These are phyloP conservation scores for Drosophila nikananu DNA, from an alignment of 1,140 invertebrate species.

Conservation along the genomic window DNA sequence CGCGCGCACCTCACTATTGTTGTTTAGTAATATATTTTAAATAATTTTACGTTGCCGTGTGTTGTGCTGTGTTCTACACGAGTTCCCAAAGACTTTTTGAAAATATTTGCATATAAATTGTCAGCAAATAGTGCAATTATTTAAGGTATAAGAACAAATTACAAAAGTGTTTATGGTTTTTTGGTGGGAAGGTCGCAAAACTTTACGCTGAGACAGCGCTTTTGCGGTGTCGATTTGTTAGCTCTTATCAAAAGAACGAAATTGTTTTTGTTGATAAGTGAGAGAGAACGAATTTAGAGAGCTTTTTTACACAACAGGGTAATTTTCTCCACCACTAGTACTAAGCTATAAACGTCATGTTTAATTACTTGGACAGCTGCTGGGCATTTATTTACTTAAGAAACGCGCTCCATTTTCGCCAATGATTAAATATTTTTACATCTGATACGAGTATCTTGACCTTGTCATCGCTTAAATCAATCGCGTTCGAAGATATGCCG, in stretches of 20 bases:
- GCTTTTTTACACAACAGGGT: conserved; percentile 19
- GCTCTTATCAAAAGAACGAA: conserved; percentile 52
- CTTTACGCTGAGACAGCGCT: conserved; percentile 33
- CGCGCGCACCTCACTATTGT: conserved; percentile 55
- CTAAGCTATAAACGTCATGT: conserved; percentile 13
- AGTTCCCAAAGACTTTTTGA: conserved; percentile 4
- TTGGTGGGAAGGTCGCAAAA: conserved; percentile 23
- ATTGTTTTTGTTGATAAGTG: conserved; percentile 58
- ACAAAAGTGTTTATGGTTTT: conserved; percentile 8
- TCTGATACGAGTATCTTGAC: conserved; percentile 52
- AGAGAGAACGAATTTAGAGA: conserved; percentile 21
- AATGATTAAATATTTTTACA: conserved; percentile 56
- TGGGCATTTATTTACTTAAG: conserved; percentile 20
- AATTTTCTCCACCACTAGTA: neutral
- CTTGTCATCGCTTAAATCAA: conserved; percentile 59
- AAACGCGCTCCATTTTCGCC: conserved; percentile 27
- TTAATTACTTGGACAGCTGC: conserved; percentile 48
- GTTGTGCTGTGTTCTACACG: neutral
- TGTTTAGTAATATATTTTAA: conserved; percentile 28
- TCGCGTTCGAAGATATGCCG: conserved; percentile 64
- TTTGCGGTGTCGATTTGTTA: conserved; percentile 30
- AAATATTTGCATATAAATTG: conserved; percentile 44
- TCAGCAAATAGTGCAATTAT: conserved; percentile 20
- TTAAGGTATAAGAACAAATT: conserved; percentile 32
- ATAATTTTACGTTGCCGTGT: conserved; percentile 4